Evolutionary conservation across 92 coral and sea anemone genomes (phyloP).

Genomic region (Actinostola sp.): DNA sequence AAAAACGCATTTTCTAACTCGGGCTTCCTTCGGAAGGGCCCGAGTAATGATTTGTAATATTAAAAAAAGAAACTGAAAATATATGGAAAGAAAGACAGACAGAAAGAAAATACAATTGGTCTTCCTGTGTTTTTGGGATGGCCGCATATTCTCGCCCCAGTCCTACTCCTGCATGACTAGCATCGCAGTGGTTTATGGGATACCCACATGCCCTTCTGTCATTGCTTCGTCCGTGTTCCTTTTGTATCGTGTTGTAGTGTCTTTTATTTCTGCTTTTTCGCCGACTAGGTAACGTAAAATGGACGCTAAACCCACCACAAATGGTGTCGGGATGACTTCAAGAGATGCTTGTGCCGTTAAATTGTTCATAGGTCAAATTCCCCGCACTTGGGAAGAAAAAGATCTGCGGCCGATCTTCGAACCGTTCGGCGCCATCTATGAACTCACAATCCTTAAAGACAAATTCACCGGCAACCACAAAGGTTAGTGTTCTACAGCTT

Average conservation of each 20-base stretch:
- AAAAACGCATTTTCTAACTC: too few relatives aligned
- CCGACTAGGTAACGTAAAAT: conserved; percentile 36
- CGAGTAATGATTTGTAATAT: too few relatives aligned
- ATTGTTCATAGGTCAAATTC: conserved; percentile 96
- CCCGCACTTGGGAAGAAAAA: conserved; percentile 96
- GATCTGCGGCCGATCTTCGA: conserved; percentile 93
- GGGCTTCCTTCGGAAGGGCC: too few relatives aligned
- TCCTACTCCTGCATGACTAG: background rate
- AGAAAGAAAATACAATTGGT: background rate
- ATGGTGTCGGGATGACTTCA: conserved; percentile 75
- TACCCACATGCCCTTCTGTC: conserved; percentile 89
- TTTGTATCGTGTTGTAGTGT: conserved; percentile 33
- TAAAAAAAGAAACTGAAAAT: background rate
- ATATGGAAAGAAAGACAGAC: background rate
- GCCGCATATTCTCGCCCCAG: conserved; percentile 23
- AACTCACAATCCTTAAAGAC: conserved; percentile 91
- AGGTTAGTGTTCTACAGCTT: conserved; percentile 59
- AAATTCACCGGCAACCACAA: conserved; percentile 91
- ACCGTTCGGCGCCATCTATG: conserved; percentile 88
- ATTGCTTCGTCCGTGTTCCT: conserved; percentile 48
- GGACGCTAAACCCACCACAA: conserved; percentile 62
- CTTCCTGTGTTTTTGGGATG: conserved; percentile 3
- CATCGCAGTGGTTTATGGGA: conserved; percentile 69
- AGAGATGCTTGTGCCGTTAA: conserved; percentile 88
- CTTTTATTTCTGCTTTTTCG: conserved; percentile 56